Base-by-base conservation (phyloP, 1,140 invertebrate species). In the Bradynema listronoti region DNA sequence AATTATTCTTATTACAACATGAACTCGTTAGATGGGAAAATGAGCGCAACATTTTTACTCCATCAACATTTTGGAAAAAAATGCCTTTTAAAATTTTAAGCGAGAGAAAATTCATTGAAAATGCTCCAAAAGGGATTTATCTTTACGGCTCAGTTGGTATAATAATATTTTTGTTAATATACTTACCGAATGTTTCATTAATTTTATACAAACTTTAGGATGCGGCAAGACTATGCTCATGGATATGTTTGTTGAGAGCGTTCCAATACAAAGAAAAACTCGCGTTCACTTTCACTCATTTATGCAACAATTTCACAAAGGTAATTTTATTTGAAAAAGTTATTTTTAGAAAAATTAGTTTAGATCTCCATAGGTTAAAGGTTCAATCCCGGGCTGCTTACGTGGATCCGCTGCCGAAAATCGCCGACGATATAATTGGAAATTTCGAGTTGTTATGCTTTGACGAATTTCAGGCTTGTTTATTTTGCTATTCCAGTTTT, bases 201-300 rank as follows among this genome's bases (percentile, higher is more conserved):
- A 45, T 19, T n/a, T 30, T 41, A 27, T 22, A 16, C 46, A 25
- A 34, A 53, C 52, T 46, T 47, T 66, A 68, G 89, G 91, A 45
- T 88, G 90, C 74, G 91, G 91, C 56, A 94, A 99, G 84, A 98
- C 94, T 9, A 97, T 97, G 87, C 80, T 98, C 25, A 98, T 98
- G 94, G 93, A 99, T 81, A 78, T 97, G 66, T 96, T 98, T 80
- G 91, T 88, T 82, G 84, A 90, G 73, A 85, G 85, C 69, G 86
- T 85, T 78, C 78, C 73, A 83, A 66, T 81, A 80, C 65, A 75
- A 36, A 78, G 74, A 45, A 94, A 93, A 77, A 81, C 84, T 66
- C 82, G 92, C 60, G 87, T 95, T 6, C 94, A 98, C 81, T 98
- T 98, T 79, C 88, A 97, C 79, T 86, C 87, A 45, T 99, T 99